Evolutionary conservation across 1,140 invertebrate species (phyloP).

Genomic region (Lucilia sericata): DNA sequence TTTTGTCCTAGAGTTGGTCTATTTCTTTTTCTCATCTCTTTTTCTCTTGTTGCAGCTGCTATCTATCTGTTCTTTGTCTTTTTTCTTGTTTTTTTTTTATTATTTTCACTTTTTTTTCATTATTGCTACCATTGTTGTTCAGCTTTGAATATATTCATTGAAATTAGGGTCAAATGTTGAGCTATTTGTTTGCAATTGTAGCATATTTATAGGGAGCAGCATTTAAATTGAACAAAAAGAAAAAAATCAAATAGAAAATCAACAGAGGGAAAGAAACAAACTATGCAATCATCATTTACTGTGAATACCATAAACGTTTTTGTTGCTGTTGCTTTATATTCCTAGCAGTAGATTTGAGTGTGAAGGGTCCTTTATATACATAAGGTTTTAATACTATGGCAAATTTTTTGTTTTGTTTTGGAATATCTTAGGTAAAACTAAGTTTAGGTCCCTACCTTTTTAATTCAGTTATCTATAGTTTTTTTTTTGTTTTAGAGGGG

Average conservation of each 20-base stretch:
- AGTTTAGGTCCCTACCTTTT: background rate
- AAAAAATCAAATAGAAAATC: background rate
- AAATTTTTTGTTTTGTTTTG: no score
- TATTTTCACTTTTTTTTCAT: no score
- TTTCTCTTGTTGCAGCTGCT: background rate
- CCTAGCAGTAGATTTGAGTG: no score
- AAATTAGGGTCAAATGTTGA: slow-evolving; percentile 23
- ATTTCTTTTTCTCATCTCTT: background rate
- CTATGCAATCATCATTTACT: slow-evolving; percentile 10
- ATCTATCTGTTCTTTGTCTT: background rate
- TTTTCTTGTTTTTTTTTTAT: no score
- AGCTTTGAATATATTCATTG: background rate
- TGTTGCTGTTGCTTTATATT: background rate
- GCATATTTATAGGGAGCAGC: slow-evolving; percentile 10
- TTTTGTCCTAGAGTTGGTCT: no score
- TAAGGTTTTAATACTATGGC: no score
- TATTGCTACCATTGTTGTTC: no score
- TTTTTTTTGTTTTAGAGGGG: background rate
- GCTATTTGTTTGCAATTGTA: slow-evolving; percentile 23
- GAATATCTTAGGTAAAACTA: no score
- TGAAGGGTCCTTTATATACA: no score
- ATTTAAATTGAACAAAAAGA: background rate
- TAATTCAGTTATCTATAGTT: background rate
- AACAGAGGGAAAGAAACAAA: background rate
- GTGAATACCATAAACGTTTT: no score